Base-by-base conservation (phyloP, 2,888 invertebrate genomes). In the Ganaspis brasiliensis region DNA sequence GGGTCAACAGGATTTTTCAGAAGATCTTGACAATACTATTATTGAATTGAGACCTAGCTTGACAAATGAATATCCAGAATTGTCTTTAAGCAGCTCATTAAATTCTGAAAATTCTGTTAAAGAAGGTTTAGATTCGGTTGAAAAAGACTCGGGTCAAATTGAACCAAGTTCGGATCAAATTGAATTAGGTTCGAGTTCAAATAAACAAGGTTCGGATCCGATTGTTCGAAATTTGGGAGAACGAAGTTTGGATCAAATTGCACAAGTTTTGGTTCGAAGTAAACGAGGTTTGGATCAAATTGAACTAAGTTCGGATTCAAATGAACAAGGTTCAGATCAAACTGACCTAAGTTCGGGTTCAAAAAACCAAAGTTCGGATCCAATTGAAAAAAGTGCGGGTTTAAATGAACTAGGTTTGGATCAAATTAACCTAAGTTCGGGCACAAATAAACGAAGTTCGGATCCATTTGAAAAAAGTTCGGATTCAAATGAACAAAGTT, bases 21-120 rank as follows among this genome's bases (percentile, higher is more conserved):
- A 89, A 59, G 79, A 77, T 24, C 73, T 89, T 8, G 89, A 91
- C 35, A 91, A 91, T 72, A 91, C 91, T 0, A 83, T 91, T 1
- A 74, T 82, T 3, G 91, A 91, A 79, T 84, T 91, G n/a, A 84
- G 88, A 76, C 80, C 88, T 1, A 78, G 81, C 9, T 73, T 71
- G 0, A 76, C 56, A 5, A 81, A 81, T 67, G 81, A 79, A n/a
- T 77, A 73, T 70, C 21, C 6, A 31, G 31, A 31, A 4, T 31
- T 6, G 31, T 9, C 40, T 40, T 40, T 12, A 10, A 40, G 4
- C 6, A 31, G 6, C 80, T 10, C 73, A 70, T 40, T 10, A 9
- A 40, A 10, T 12, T 40, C 12, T 12, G 4, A 3, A 40, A 12
- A 40, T 8, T 40, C 12, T 2, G 2, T 31, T 31, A 31, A 6